Conservation (phyloP, 2,797 vertebrate species). For the Catharus ustulatus region DNA sequence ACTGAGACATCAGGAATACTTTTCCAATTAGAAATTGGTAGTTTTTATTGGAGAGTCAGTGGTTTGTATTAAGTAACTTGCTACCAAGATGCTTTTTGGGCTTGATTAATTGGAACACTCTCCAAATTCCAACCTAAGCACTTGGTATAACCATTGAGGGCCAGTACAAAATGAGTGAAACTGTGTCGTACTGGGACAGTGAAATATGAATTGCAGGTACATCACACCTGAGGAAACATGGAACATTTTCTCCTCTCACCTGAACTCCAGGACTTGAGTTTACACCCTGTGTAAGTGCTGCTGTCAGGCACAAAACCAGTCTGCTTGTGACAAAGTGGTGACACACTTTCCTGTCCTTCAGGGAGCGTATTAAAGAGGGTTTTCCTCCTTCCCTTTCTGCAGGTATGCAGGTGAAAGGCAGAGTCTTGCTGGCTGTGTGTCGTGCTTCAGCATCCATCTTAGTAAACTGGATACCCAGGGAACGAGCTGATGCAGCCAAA, state of each 20-base stretch:
- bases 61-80: neutral
- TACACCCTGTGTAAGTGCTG: rapidly evolving
- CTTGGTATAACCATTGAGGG: rapidly evolving
- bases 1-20: neutral
- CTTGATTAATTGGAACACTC: neutral
- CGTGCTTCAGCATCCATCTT: rapidly evolving
- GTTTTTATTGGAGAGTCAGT: neutral
- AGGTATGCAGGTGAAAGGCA: neutral
- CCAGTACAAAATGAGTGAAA: neutral
- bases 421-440: neutral
- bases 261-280: neutral
- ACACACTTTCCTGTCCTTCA: neutral
- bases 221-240: neutral
- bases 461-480: neutral
- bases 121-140: neutral
- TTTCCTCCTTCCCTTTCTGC: neutral
- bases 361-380: neutral
- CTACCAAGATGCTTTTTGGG: neutral
- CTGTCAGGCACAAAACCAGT: rapidly evolving
- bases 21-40: neutral
- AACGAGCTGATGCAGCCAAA: neutral
- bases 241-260: neutral
- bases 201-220: neutral
- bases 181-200: neutral
- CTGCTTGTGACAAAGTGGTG: neutral